A percentile compares a stretch with the other conserved stretches of the same genome.
These are phyloP conservation scores for Origma solitaria DNA, from an alignment of 2,113 vertebrate genomes.

Conservation along the genomic window DNA sequence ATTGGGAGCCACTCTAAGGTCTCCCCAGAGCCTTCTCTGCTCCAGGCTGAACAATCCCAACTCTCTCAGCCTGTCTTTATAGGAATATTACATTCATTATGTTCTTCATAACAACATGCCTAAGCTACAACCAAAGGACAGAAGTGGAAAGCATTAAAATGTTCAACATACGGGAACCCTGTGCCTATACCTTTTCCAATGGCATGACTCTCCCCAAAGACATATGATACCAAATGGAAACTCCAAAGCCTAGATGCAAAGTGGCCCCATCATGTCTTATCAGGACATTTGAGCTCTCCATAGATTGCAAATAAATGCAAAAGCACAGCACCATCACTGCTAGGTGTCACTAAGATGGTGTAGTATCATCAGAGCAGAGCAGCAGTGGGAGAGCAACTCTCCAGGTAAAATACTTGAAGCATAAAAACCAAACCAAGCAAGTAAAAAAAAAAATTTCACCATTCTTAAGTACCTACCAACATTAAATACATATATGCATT, in stretches of 20 bases:
- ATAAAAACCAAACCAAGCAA: not conserved
- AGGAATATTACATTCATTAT: not conserved
- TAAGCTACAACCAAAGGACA: not conserved
- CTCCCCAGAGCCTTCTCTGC: not conserved
- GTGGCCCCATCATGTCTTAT: not conserved
- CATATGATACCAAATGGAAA: not conserved
- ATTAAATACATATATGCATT: not conserved
- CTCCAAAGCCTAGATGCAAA: not conserved
- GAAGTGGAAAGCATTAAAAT: not conserved
- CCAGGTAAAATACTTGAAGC: not conserved
- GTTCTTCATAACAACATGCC: not conserved
- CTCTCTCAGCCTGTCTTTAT: not conserved
- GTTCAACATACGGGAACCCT: not conserved
- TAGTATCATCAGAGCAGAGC: not conserved
- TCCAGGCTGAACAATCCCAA: not conserved
- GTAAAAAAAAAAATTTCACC: not conserved
- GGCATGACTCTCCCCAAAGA: not conserved
- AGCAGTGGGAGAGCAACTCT: not conserved
- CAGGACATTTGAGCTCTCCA: not conserved
- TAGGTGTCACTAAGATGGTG: not conserved
- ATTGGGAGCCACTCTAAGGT: not conserved
- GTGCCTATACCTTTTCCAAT: not conserved
- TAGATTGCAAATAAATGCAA: not conserved
- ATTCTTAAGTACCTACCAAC: not conserved
- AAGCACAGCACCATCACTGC: not conserved